Evolutionary conservation across 2,113 vertebrate species (phyloP).

Genomic region (Microcebus griseorufus): DNA sequence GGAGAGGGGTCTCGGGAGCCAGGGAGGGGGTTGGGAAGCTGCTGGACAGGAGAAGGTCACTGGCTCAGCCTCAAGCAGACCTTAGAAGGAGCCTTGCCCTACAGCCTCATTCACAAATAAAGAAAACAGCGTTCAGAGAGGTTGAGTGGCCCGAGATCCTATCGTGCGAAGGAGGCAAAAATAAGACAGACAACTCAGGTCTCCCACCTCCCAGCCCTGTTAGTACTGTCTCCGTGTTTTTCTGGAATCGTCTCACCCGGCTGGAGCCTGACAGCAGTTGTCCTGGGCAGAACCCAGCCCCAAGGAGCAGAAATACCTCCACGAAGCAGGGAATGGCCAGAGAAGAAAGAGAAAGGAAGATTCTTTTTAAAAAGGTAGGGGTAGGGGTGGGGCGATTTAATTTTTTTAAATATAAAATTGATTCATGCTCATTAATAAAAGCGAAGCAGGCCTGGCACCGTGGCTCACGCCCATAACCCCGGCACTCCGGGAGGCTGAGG

Average conservation of each 20-base stretch:
- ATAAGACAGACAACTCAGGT: constrained; percentile 20
- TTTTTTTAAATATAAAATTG: not conserved
- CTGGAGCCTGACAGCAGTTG: not conserved
- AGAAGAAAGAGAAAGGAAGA: not conserved
- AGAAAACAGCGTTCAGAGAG: not conserved
- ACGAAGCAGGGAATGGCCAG: not conserved
- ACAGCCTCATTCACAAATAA: not conserved
- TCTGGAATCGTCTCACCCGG: accelerated
- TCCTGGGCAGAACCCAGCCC: not conserved
- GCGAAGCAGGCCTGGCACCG: no score
- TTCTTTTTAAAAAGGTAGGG: not conserved
- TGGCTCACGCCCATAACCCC: no score
- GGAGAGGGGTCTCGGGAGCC: no score
- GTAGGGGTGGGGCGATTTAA: not conserved
- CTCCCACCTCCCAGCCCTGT: not conserved
- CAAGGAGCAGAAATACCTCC: not conserved
- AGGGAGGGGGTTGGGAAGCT: not conserved
- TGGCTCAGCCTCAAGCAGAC: not conserved
- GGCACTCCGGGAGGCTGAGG: no score
- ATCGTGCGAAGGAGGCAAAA: not conserved
- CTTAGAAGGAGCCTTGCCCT: not conserved
- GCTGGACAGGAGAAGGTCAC: not conserved
- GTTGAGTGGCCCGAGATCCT: accelerated
- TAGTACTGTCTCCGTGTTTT: not conserved
- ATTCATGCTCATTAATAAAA: not conserved